A percentile compares a stretch with the other conserved stretches of the same genome.
phyloP scores from a whole-genome alignment of 2,888 invertebrate species.

The Atrina japonica region DNA sequence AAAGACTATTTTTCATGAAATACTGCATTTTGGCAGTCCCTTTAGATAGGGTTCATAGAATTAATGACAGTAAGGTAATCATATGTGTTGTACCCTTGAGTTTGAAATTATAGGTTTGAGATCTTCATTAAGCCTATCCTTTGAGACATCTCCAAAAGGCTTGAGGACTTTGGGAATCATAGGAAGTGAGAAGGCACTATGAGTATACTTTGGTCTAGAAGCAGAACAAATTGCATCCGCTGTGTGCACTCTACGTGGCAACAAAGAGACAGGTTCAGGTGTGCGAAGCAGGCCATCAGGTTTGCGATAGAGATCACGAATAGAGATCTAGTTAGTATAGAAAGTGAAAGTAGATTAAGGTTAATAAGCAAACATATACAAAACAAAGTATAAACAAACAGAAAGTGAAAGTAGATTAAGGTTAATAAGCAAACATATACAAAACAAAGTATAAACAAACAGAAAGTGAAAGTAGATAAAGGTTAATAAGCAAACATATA shows the following conservation, averaged over 20 bases:
- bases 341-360: constrained; percentile 7
- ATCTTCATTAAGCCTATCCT: constrained; percentile 21
- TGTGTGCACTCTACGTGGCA: constrained; percentile 8
- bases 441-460: neutral
- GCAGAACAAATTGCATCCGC: constrained; percentile 8
- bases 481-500: constrained; percentile 14
- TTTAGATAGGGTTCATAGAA: too few species aligned
- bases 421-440: constrained; percentile 4
- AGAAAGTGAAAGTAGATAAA: constrained; percentile 14
- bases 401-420: neutral
- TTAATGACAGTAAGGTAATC: too few species aligned
- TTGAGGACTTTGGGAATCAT: constrained; percentile 40
- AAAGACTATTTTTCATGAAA: too few species aligned
- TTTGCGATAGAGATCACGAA: constrained; percentile 43
- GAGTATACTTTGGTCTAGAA: constrained; percentile 1
- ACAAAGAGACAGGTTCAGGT: constrained; percentile 28
- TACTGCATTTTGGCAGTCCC: too few species aligned
- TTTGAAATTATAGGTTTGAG: neutral
- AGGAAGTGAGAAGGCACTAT: constrained; percentile 21
- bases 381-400: neutral
- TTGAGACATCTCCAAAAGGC: constrained; percentile 33
- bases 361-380: constrained; percentile 11
- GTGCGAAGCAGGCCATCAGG: constrained; percentile 43
- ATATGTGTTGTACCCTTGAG: constrained; percentile 1
- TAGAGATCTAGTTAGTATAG: constrained; percentile 37